Evolutionary conservation across 2,797 vertebrate genomes (phyloP), one percentile per base, ranked within the genome.

Genomic region (Manis crassicaudata): DNA sequence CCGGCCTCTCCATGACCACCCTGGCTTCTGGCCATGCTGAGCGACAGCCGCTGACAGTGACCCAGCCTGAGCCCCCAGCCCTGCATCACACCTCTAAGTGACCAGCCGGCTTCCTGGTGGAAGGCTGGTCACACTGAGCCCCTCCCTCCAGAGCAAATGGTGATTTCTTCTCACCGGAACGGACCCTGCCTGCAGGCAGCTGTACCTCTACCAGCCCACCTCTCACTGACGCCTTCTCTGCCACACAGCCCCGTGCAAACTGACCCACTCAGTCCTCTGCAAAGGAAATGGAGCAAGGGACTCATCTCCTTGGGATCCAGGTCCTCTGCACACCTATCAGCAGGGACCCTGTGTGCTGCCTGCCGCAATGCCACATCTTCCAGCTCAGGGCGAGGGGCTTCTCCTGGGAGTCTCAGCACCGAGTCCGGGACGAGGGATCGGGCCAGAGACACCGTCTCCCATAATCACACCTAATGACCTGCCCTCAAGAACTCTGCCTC

Each of bases 181-280:
- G 43, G 43, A 46, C 43, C 43, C 43, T 46, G 43, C 43, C 43
- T 46, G 43, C 43, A 46, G 43, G 10, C 43, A 8, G 43, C 43
- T 46, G 43, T 9, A 10, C 43, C 10, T 46, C 43, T 10, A 8
- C 43, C 43, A 46, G 43, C 43, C 43, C 43, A 46, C 43, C 43
- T 46, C 43, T 46, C 43, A 8, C 43, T 46, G 43, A 46, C 7
- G 27, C 60, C n/a, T 56, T 77, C 21, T 25, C 5, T 0, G 43
- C 23, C 18, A 27, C 21, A 27, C 0, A 12, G 16, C 0, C 5
- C 37, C 21, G 23, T 29, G 16, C 17, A 54, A 6, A n/a, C n/a
- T 67, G 23, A 35, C 12, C 20, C 80, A 56, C 3, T 7, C 12
- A 11, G 56, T 35, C 70, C 43, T 70, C 58, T 23, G 5, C 56